A percentile compares a stretch with the other conserved stretches of the same genome.
These are phyloP conservation scores for Tyto alba DNA, from an alignment of 2,113 vertebrate genomes.

Conservation along the genomic window DNA sequence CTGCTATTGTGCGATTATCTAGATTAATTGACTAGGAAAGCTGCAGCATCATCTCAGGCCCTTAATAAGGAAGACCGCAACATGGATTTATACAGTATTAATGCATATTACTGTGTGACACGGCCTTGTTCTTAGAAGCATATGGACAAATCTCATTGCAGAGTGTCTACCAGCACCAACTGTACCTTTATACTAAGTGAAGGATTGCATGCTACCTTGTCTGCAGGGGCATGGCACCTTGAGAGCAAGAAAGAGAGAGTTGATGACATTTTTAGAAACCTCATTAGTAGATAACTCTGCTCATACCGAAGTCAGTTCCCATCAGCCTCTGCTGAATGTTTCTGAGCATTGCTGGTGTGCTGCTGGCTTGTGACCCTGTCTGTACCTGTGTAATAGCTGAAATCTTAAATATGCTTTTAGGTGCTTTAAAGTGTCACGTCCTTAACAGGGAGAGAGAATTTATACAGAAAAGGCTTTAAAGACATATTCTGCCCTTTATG, in stretches of 20 bases:
- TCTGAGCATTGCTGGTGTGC: not conserved
- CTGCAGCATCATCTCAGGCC: slow-evolving; percentile 26
- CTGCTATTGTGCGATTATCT: slow-evolving; percentile 42
- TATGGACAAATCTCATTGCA: not conserved
- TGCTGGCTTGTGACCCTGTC: not conserved
- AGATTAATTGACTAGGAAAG: slow-evolving; percentile 54
- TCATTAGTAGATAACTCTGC: not conserved
- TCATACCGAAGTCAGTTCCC: not conserved
- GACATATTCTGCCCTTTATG: not conserved
- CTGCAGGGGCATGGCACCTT: not conserved
- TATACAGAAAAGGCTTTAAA: not conserved
- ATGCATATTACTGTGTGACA: not conserved
- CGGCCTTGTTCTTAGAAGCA: not conserved
- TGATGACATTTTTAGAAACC: not conserved
- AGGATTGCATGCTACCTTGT: not conserved
- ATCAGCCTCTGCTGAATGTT: not conserved
- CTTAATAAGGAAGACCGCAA: slow-evolving; percentile 3
- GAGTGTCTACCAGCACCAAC: not conserved
- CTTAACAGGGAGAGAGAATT: not conserved
- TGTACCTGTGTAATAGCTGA: not conserved
- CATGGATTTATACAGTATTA: not conserved
- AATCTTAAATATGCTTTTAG: not conserved
- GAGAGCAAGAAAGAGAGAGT: not conserved
- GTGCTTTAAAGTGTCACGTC: not conserved
- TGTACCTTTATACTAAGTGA: not conserved